Base-by-base conservation (phyloP, 2,797 vertebrate species). In the Acrossocheilus fasciatus region DNA sequence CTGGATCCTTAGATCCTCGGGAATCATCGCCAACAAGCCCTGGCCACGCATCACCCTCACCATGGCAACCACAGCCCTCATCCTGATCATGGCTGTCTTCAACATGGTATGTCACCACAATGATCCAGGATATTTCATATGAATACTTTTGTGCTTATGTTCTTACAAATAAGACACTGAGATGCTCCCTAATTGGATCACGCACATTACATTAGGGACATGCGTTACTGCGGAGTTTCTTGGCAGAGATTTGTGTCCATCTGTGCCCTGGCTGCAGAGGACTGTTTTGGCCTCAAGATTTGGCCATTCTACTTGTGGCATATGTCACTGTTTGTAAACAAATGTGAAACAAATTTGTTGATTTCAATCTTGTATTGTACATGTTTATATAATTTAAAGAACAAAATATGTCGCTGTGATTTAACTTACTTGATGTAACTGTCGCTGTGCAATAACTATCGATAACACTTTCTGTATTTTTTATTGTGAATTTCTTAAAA, bases 21-120 rank as follows among this genome's bases (percentile, higher is more conserved):
- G 96, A 93, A 97, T 99, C 89, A 97, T 99, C 68, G 96, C 97
- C 83, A 97, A 97, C 89, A 97, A 96, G 73, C 97, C 98, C 74
- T 98, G 98, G 98, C 96, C 97, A 2, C 95, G 98, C 86, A 94
- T 98, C 92, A 96, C 95, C 66, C 96, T 99, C 91, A 99, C 98
- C 7, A 91, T 98, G 92, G 95, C 95, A 84, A 98, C 97, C 84
- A 99, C 98, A 0, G 94, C 96, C 89, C 96, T 99, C 90, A 96
- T 98, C 70, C 91, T 99, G 77, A 96, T 95, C 87, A 99, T 99
- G 98, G 97, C 98, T 0, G 95, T 99, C 87, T 98, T 98, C 94
- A 99, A 99, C 89, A 99, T 99, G 98, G 98, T 98, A 95, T 96
- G 97, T 82, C 80, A 73, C 43, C 4, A 34, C 59, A 36, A 20